phyloP scores from a whole-genome alignment of 2,113 vertebrate species.

The Calypte anna region DNA sequence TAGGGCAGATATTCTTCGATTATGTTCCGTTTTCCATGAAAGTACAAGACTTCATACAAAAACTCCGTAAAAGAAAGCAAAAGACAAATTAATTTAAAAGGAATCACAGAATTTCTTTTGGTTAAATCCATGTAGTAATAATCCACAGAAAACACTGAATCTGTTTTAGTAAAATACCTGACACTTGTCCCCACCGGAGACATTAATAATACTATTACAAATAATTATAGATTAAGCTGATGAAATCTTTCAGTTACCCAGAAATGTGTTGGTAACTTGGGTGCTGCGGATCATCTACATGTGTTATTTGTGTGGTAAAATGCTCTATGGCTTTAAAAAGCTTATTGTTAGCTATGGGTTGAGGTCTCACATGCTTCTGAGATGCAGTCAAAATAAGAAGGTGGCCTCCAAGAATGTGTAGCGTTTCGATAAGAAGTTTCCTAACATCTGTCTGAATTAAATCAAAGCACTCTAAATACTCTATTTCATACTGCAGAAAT shows the following conservation, averaged over 20 bases:
- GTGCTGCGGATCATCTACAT: neutral
- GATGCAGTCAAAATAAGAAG: neutral
- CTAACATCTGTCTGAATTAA: neutral
- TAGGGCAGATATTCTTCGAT: neutral
- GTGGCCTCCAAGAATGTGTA: rapidly evolving
- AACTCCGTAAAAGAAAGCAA: constrained; percentile 24
- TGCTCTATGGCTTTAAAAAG: neutral
- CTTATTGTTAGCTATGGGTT: neutral
- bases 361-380: neutral
- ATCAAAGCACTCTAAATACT: neutral
- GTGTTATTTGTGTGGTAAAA: neutral
- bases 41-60: constrained; percentile 13
- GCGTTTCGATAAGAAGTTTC: neutral
- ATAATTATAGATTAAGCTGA: neutral
- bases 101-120: neutral
- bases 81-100: constrained; percentile 7
- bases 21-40: neutral
- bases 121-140: constrained; percentile 3
- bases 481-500: neutral
- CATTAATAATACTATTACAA: neutral
- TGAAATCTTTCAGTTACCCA: neutral
- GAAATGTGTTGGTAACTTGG: neutral
- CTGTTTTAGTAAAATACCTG: neutral
- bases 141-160: neutral
- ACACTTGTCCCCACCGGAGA: neutral